phyloP scores from a whole-genome alignment of 2,888 invertebrate species.

The Yponomeuta sedellus region DNA sequence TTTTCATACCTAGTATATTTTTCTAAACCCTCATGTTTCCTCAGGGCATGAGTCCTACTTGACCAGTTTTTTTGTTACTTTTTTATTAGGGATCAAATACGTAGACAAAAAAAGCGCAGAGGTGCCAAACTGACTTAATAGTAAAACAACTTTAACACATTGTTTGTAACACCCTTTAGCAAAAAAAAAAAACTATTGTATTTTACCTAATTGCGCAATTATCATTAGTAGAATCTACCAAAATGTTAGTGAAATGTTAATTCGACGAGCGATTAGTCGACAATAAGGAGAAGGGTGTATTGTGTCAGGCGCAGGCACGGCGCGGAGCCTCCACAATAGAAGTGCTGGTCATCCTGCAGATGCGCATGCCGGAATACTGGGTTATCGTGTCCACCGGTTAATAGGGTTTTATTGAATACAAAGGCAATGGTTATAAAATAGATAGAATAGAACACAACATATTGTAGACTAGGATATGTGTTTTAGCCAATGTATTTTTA shows the following conservation, averaged over 20 bases:
- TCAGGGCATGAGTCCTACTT: too few species aligned
- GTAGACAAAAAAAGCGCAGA: too few species aligned
- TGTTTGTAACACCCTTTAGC: too few species aligned
- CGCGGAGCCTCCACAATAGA: not conserved
- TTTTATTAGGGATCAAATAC: too few species aligned
- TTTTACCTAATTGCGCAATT: too few species aligned
- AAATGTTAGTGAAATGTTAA: not conserved
- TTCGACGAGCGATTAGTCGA: not conserved
- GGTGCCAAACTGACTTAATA: too few species aligned
- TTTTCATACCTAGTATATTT: too few species aligned
- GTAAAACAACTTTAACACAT: too few species aligned
- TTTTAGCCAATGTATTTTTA: not conserved
- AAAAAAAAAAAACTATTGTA: too few species aligned
- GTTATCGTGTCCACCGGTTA: not conserved
- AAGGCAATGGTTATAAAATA: not conserved
- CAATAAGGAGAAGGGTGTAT: not conserved
- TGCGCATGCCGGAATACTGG: not conserved
- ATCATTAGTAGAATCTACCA: not conserved
- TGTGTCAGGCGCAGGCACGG: not conserved
- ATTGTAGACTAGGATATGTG: not conserved
- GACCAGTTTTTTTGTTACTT: too few species aligned
- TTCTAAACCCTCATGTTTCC: too few species aligned
- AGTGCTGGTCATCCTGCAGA: constrained; percentile 11
- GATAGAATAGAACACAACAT: not conserved
- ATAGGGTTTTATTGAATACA: not conserved